Base-by-base conservation (phyloP, 2,888 invertebrate genomes). In the Tribolium freemani region DNA sequence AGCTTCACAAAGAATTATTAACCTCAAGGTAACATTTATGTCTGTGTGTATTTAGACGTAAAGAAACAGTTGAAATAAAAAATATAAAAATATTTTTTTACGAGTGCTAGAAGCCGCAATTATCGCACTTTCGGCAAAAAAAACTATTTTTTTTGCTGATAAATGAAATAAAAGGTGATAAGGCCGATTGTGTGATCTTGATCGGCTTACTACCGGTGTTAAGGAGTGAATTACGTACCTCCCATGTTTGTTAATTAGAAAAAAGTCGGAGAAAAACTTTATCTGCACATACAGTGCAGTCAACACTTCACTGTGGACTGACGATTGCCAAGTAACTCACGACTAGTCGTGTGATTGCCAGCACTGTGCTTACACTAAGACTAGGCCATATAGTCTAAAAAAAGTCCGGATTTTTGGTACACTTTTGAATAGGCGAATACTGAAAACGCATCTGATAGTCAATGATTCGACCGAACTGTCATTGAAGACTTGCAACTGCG, bases 211-310 rank as follows among this genome's bases (percentile, higher is more conserved):
- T 51, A 51, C n/a, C 3, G n/a, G 54, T 11, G n/a, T 21, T 8
- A 56, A 56, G 8, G 9, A 10, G 5, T 20, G 10, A 56, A 51
- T 63, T 63, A 63, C 63, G 13, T 63, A 63, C 63, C 63, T 63
- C 63, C 63, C 63, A 63, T 61, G 61, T 11, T 11, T 63, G 31
- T 4, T 16, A 16, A 6, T 16, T 48, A 10, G 6, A 11, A 10
- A 16, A 16, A 11, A 16, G 10, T 8, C n/a, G 38, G 21, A 38
- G 20, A 20, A 45, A 57, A 16, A 20, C 21, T 46, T 38, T 58
- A 20, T 20, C 16, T 9, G 11, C 58, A 38, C 38, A 38, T 38
- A 58, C 44, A 21, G 38, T 45, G 38, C 53, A 53, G 21, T 16
- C 53, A 26, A 16, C 21, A 53, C 21, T 53, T 53, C 16, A 21